These are phyloP conservation scores for Miniopterus natalensis DNA, from an alignment of 2,113 vertebrate species.

Conservation along the genomic window DNA sequence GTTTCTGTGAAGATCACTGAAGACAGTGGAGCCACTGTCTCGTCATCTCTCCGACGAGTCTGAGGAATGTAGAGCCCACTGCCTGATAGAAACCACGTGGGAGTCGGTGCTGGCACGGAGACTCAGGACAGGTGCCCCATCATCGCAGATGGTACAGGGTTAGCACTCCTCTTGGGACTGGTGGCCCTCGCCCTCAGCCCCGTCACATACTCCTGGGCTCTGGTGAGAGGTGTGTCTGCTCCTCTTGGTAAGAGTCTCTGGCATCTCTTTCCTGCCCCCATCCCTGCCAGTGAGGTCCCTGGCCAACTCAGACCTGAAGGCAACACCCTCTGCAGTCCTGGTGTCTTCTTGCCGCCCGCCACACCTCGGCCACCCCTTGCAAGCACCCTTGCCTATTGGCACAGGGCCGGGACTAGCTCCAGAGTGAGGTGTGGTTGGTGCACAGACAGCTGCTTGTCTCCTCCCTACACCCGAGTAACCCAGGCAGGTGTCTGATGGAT, in stretches of 20 bases:
- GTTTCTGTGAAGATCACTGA: background rate
- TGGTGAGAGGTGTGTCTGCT: background rate
- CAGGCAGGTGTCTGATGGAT: background rate
- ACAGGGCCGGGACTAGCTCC: background rate
- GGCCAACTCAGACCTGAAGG: background rate
- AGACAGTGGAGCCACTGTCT: background rate
- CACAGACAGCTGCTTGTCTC: background rate
- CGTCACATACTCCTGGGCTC: background rate
- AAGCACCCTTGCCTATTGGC: accelerated
- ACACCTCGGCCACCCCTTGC: too few relatives aligned
- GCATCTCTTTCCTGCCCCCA: background rate
- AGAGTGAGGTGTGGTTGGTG: too few relatives aligned
- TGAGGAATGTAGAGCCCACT: background rate
- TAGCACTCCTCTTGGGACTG: background rate
- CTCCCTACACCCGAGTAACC: accelerated
- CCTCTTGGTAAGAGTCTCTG: background rate
- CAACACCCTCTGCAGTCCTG: background rate
- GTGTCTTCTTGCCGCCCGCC: background rate
- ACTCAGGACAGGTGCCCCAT: background rate
- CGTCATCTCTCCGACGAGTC: too few relatives aligned
- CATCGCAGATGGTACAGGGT: background rate
- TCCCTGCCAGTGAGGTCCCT: background rate
- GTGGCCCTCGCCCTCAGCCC: background rate
- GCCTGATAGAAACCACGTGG: background rate
- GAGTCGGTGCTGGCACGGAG: background rate